phyloP scores from a whole-genome alignment of 2,113 vertebrate species.

The Tretioscincus oriximinensis region DNA sequence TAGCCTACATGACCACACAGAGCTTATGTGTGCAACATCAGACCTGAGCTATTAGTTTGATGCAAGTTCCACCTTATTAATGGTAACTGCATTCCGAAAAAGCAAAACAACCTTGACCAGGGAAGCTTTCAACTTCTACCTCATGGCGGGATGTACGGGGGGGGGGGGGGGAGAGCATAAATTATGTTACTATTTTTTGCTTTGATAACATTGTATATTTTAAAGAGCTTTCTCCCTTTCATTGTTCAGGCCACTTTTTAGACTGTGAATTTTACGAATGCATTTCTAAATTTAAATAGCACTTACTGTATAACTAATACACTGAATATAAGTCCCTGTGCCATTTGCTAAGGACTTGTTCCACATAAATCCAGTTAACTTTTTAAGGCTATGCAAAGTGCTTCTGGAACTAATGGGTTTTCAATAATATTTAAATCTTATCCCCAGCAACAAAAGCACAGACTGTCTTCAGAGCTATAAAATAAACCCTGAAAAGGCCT shows the following conservation, averaged over 20 bases:
- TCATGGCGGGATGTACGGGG: too few relatives aligned
- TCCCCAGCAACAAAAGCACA: slow-evolving; percentile 37
- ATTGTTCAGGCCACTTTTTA: neutral
- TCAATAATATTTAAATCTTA: slow-evolving; percentile 60
- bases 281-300: neutral
- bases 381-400: slow-evolving; percentile 32
- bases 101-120: neutral
- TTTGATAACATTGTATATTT: neutral
- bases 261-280: neutral
- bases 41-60: neutral
- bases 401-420: slow-evolving; percentile 56
- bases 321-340: neutral
- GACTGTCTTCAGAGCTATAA: slow-evolving; percentile 17
- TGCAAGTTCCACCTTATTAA: slow-evolving; percentile 1
- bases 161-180: neutral
- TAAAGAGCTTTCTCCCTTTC: neutral
- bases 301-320: slow-evolving; percentile 3
- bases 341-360: neutral
- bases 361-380: slow-evolving; percentile 16
- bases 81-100: neutral
- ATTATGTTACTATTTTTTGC: neutral
- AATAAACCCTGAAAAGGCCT: slow-evolving; percentile 15
- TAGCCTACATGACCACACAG: neutral
- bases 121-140: neutral
- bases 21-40: neutral